phyloP scores from a whole-genome alignment of 2,797 vertebrate genomes.

The Rhabdophis nuchalis region DNA sequence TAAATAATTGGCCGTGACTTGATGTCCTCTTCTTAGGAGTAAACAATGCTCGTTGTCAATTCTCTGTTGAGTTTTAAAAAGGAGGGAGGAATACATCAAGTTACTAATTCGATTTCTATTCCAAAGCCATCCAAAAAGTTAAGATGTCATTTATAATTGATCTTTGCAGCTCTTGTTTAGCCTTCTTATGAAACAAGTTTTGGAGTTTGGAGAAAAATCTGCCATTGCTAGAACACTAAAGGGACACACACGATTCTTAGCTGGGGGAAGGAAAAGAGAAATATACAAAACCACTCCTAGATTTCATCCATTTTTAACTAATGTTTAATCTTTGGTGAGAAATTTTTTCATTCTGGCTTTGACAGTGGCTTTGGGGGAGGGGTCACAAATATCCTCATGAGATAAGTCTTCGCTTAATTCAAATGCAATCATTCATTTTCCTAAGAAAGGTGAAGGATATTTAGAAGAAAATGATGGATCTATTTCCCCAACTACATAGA shows the following conservation, averaged over 20 bases:
- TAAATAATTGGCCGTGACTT: conserved; percentile 62
- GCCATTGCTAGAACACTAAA: conserved; percentile 37
- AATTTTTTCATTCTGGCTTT: conserved; percentile 68
- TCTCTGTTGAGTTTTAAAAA: conserved; percentile 26
- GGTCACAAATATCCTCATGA: conserved; percentile 47
- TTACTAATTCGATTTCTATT: conserved; percentile 8
- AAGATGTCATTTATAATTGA: neutral
- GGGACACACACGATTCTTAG: neutral
- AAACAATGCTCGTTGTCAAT: conserved; percentile 29
- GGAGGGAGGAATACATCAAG: neutral
- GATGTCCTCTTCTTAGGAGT: conserved; percentile 49
- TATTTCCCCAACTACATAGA: neutral
- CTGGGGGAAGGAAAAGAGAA: conserved; percentile 36
- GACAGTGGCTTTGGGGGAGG: conserved; percentile 57
- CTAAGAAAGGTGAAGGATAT: conserved; percentile 58
- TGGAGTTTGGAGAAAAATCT: neutral
- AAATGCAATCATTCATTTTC: conserved; percentile 72
- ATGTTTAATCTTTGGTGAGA: conserved; percentile 74
- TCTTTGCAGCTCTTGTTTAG: neutral
- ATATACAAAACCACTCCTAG: conserved; percentile 50
- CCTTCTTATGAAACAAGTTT: neutral
- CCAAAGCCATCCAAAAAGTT: conserved; percentile 5
- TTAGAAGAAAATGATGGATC: neutral
- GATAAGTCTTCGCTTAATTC: conserved; percentile 60
- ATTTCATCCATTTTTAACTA: conserved; percentile 72